Evolutionary conservation across 1,140 invertebrate species (phyloP).

Genomic region (Zaprionus inermis): DNA sequence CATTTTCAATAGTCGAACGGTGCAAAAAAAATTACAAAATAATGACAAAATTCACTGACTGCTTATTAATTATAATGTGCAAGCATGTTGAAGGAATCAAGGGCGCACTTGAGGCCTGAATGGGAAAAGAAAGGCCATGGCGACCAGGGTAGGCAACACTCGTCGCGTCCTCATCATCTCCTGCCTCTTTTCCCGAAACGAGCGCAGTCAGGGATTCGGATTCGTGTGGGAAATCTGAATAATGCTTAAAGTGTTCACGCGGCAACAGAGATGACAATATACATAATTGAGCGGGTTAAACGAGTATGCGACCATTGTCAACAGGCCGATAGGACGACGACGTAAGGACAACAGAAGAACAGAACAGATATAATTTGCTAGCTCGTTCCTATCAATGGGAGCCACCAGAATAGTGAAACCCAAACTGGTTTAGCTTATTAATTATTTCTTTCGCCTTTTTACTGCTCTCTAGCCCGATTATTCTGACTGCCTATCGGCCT

Average conservation of each 20-base stretch:
- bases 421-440: conserved; percentile 78
- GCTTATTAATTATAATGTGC: conserved; percentile 81
- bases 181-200: not conserved
- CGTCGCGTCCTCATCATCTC: not conserved
- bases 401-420: not conserved
- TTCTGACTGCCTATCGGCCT: conserved; percentile 36
- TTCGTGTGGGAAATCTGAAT: conserved; percentile 80
- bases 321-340: conserved; percentile 50
- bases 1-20: too few species aligned
- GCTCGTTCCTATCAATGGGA: conserved; percentile 1
- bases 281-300: conserved; percentile 78
- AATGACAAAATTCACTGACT: conserved; percentile 43
- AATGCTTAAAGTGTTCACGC: conserved; percentile 81
- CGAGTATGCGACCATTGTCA: conserved; percentile 76
- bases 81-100: conserved; percentile 77
- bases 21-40: conserved; percentile 37
- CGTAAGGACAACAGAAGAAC: not conserved
- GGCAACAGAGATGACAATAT: conserved; percentile 72
- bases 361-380: conserved; percentile 13
- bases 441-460: conserved; percentile 48
- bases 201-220: not conserved
- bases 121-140: conserved; percentile 9
- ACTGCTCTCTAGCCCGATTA: conserved; percentile 51
- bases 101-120: conserved; percentile 66
- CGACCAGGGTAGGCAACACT: conserved; percentile 17